Percentiles rank a stretch among this genome's conserved stretches.
phyloP scores from a whole-genome alignment of 2,888 invertebrate genomes.

The Apoda limacodes region DNA sequence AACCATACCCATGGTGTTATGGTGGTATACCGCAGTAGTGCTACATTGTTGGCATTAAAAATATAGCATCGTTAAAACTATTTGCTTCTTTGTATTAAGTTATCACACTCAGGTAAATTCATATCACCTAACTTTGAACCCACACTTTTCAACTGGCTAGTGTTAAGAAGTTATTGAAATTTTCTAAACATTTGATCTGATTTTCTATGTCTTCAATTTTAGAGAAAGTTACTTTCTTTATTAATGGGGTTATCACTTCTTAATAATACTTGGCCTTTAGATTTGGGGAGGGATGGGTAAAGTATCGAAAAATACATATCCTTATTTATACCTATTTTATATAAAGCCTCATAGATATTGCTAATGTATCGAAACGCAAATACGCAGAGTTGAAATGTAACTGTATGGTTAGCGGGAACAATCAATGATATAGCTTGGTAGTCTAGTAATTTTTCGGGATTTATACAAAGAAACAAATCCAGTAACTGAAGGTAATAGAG shows the following conservation, averaged over 20 bases:
- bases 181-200: conserved; percentile 20
- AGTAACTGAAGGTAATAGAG: background rate
- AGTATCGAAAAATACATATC: conserved; percentile 17
- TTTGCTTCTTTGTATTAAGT: conserved; percentile 3
- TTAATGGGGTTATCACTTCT: conserved; percentile 59
- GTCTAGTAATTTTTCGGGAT: conserved; percentile 2
- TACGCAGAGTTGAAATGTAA: conserved; percentile 15
- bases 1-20: conserved; percentile 29
- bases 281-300: conserved; percentile 44
- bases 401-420: conserved; percentile 1
- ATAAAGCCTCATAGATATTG: conserved; percentile 22
- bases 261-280: conserved; percentile 64
- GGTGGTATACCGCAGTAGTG: conserved; percentile 29
- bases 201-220: conserved; percentile 22
- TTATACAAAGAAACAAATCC: conserved; percentile 5
- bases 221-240: no score
- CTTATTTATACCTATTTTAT: conserved; percentile 17
- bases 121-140: conserved; percentile 22
- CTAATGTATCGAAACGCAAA: conserved; percentile 20
- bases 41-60: conserved; percentile 23
- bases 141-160: conserved; percentile 21
- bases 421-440: conserved; percentile 9
- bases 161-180: conserved; percentile 24
- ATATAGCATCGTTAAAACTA: conserved; percentile 27
- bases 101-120: conserved; percentile 18